Evolutionary conservation across 2,797 vertebrate species (phyloP).

Genomic region (Syngnathus rostellatus): DNA sequence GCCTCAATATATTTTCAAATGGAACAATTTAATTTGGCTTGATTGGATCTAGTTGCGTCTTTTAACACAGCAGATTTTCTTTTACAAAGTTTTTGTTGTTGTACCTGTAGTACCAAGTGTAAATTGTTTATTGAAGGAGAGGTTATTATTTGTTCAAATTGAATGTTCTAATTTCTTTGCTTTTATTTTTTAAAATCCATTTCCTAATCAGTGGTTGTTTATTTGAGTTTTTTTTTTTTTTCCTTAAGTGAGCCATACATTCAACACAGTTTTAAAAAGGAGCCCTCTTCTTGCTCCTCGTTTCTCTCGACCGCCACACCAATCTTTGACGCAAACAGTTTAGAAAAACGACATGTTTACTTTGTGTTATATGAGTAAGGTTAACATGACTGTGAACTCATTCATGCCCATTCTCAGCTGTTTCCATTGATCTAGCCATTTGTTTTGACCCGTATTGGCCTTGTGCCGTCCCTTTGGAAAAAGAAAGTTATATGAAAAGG

Average conservation of each 20-base stretch:
- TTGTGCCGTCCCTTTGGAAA: background rate
- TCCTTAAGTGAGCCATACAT: background rate
- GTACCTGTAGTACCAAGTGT: too few species aligned
- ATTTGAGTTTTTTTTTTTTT: background rate
- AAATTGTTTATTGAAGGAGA: too few species aligned
- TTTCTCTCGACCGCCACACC: background rate
- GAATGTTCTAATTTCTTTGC: too few species aligned
- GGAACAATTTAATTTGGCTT: too few species aligned
- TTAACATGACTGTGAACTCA: background rate
- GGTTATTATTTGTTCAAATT: too few species aligned
- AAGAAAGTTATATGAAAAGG: background rate
- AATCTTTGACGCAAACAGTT: background rate
- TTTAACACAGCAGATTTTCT: too few species aligned
- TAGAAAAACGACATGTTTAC: background rate
- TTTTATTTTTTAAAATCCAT: background rate
- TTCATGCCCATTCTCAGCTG: background rate
- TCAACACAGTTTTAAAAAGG: background rate
- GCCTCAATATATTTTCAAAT: too few species aligned
- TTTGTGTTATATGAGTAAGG: background rate
- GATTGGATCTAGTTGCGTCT: too few species aligned
- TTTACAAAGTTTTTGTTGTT: too few species aligned
- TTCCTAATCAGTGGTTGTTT: background rate
- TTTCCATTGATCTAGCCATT: background rate
- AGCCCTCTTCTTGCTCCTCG: background rate
- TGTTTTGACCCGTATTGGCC: background rate